Evolutionary conservation across 2,888 invertebrate genomes (phyloP).

Genomic region (Polia nebulosa): DNA sequence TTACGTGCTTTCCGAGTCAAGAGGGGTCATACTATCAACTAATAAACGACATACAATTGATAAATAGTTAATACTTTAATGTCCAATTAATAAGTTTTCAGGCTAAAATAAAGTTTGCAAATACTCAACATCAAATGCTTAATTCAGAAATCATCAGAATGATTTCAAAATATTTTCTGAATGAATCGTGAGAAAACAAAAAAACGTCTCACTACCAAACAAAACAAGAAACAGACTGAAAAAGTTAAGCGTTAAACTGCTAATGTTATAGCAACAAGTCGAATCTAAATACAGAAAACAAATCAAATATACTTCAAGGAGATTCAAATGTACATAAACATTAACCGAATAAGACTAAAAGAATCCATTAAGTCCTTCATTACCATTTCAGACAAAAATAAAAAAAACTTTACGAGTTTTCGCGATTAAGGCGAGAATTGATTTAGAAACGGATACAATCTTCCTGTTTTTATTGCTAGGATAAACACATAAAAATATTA

Average conservation of each 20-base stretch:
- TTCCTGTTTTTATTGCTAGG: conserved; percentile 9
- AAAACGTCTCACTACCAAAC: too few species aligned
- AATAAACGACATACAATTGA: too few species aligned
- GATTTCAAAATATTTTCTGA: too few species aligned
- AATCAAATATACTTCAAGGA: conserved; percentile 18
- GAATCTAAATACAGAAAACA: conserved; percentile 18
- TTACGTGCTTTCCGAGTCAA: too few species aligned
- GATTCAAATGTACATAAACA: conserved; percentile 23
- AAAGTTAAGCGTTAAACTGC: neutral
- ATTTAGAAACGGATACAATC: conserved; percentile 25
- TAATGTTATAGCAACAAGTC: conserved; percentile 22
- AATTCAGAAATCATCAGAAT: too few species aligned
- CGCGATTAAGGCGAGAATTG: conserved; percentile 8
- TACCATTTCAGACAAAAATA: conserved; percentile 35
- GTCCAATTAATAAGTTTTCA: too few species aligned
- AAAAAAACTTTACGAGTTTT: conserved; percentile 19
- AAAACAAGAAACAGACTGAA: neutral
- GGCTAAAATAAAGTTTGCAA: too few species aligned
- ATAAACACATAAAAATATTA: conserved; percentile 23
- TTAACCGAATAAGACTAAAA: conserved; percentile 16
- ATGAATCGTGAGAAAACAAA: too few species aligned
- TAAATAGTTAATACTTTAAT: too few species aligned
- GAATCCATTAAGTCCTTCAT: conserved; percentile 30
- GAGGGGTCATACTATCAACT: too few species aligned
- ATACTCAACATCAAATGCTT: too few species aligned